Conservation (phyloP, 2,888 invertebrate species). For the Calliopum simillimum region DNA sequence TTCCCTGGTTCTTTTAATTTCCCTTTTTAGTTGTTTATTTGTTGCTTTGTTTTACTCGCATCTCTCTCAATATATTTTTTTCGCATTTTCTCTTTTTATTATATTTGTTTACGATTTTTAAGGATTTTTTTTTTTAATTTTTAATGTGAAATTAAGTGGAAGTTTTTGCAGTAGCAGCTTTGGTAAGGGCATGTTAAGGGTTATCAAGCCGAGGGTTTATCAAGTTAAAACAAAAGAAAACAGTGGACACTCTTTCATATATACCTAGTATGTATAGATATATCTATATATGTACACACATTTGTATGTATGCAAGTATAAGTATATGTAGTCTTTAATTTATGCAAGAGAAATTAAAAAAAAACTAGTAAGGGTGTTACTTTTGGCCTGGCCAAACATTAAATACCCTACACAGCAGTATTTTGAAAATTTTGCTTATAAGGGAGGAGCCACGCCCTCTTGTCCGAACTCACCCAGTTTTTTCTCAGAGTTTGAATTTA, state of each 20-base stretch:
- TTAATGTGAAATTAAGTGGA: constrained; percentile 27
- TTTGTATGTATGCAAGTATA: not conserved
- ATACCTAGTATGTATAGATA: not conserved
- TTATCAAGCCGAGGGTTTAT: constrained; percentile 25
- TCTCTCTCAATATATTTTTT: not conserved
- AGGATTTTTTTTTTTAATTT: too few species aligned
- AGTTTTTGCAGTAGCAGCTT: constrained; percentile 18
- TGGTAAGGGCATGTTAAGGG: not conserved
- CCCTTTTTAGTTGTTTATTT: not conserved
- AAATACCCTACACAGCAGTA: too few species aligned
- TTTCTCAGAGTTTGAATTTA: too few species aligned
- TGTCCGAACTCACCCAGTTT: too few species aligned
- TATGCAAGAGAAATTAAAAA: too few species aligned
- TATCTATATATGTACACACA: not conserved
- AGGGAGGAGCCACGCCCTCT: too few species aligned
- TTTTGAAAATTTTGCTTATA: too few species aligned
- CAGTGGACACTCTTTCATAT: not conserved
- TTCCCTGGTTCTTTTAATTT: constrained; percentile 9
- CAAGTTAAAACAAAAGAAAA: not conserved
- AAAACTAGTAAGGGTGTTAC: too few species aligned
- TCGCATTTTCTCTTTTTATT: not conserved
- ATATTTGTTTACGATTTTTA: constrained; percentile 16
- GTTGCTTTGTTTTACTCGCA: constrained; percentile 1
- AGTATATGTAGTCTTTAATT: not conserved
- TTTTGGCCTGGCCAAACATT: too few species aligned